Conservation (phyloP, 2,113 vertebrate genomes). For the Tachuris rubrigastra region DNA sequence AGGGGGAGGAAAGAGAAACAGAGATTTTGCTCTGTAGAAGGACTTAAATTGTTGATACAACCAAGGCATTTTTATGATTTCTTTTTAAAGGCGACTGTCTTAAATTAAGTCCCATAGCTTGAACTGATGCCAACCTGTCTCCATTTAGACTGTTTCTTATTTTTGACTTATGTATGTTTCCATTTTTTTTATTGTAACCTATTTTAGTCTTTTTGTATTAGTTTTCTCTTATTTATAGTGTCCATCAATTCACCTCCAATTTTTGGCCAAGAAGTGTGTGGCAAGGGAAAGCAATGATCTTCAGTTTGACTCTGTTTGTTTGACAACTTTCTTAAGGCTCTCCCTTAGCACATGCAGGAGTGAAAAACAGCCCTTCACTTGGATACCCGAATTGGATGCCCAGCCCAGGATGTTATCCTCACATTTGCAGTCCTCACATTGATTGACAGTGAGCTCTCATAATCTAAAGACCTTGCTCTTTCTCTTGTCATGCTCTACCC, state of each 20-base stretch:
- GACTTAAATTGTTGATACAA: background rate
- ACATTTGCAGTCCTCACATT: background rate
- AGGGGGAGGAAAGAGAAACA: background rate
- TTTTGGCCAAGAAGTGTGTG: background rate
- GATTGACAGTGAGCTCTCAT: background rate
- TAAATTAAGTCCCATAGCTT: background rate
- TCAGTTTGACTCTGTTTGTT: background rate
- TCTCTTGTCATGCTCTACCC: background rate
- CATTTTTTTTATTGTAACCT: background rate
- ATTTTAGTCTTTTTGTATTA: background rate
- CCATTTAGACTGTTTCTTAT: background rate
- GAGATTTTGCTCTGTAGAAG: background rate
- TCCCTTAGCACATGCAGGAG: background rate
- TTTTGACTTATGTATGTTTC: background rate
- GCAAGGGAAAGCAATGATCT: background rate
- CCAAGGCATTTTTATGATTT: background rate
- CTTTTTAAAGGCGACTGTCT: slow-evolving; percentile 1
- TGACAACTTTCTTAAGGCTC: background rate
- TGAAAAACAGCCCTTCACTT: background rate
- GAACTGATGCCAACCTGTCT: background rate
- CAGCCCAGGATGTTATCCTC: background rate
- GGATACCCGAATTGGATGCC: background rate
- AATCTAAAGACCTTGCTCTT: background rate
- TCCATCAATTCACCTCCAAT: background rate
- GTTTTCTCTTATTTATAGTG: background rate